These are phyloP conservation scores for Cottoperca gobio DNA, from an alignment of 2,797 vertebrate genomes.

Conservation along the genomic window DNA sequence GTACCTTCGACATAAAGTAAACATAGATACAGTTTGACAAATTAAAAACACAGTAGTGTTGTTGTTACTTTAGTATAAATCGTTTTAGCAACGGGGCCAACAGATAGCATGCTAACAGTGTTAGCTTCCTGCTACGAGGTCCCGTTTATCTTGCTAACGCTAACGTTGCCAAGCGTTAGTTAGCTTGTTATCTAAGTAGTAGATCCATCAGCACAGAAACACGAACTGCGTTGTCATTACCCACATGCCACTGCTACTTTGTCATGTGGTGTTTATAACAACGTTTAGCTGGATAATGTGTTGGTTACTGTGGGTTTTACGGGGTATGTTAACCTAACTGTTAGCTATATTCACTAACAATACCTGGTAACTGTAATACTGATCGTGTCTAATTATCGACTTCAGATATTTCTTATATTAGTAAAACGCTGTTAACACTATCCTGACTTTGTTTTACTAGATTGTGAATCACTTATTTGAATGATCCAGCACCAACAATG, in stretches of 20 bases:
- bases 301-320: background rate
- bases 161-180: conserved; percentile 7
- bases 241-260: fast-evolving
- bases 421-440: no score
- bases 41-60: background rate
- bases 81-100: conserved; percentile 7
- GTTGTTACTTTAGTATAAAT: background rate
- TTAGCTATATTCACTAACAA: background rate
- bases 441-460: no score
- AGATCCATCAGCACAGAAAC: background rate
- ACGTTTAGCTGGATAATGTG: fast-evolving
- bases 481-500: conserved; percentile 23
- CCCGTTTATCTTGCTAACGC: conserved; percentile 40
- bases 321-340: background rate
- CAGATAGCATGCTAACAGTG: conserved; percentile 64
- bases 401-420: background rate
- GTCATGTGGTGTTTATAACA: background rate
- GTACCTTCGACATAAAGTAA: conserved; percentile 44
- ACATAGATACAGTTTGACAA: fast-evolving
- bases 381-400: background rate
- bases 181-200: conserved; percentile 40
- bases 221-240: background rate
- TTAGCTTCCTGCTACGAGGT: conserved; percentile 40
- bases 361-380: background rate
- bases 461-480: background rate